Evolutionary conservation across 2,888 invertebrate species (phyloP), one percentile per base, ranked within the genome.

Genomic region (Stomorhina lunata): DNA sequence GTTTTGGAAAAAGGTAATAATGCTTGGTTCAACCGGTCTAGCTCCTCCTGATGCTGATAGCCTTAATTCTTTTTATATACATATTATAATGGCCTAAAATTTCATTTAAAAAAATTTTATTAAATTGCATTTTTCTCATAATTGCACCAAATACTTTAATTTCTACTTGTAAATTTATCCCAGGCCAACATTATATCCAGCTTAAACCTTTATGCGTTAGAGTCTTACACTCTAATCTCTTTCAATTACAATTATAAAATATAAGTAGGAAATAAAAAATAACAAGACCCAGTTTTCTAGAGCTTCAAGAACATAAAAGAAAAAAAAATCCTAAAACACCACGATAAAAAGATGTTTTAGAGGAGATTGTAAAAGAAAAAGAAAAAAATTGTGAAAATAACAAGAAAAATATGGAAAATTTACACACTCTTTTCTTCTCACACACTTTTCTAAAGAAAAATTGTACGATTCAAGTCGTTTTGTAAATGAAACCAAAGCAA

Each of bases 401-500:
- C n/a, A 45, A 57, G 29, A 22, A 40, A 0, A 43, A 12, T 40
- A 40, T 40, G 9, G 7, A 53, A 27, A 55, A 27, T 55, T 29
- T 4, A 59, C 37, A 59, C 32, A 37, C 37, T 37, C n/a, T 37
- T 37, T 43, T 43, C 17, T 7, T 17, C n/a, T 29, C 2, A 59
- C 37, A 59, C 32, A 37, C 37, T 37, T 37, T 37, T 37, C 17
- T 43, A 6, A 4, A 12, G 7, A 43, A 43, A 17, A 37, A n/a
- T 32, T 57, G n/a, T n/a, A n/a, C n/a, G n/a, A n/a, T n/a, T n/a
- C n/a, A n/a, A n/a, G n/a, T n/a, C n/a, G n/a, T n/a, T n/a, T n/a
- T n/a, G 43, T 57, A 57, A 57, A 37, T 48, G 37, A 79, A 63
- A 69, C 45, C 61, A 43, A n/a, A 45, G 29, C 40, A 40, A 65